Base-by-base conservation (phyloP, 2,888 invertebrate species). In the Ectobius pallidus region DNA sequence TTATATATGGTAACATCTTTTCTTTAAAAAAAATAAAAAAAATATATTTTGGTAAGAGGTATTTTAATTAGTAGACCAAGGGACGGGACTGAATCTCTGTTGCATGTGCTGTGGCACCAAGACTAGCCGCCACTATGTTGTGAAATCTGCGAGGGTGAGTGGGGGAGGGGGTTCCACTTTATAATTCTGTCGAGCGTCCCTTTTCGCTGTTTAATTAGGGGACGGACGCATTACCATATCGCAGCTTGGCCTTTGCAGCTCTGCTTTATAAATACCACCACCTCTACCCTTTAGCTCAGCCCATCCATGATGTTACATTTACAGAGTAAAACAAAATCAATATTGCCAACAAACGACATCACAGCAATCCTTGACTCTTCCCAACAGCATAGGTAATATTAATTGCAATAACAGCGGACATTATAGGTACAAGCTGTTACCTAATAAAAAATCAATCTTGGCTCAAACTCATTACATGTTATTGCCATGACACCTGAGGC, bases 201-300 rank as follows among this genome's bases (percentile, higher is more conserved):
- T 70, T 67, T 67, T 68, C 74, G 69, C 74, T 75, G 75, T 75
- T 75, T 75, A 75, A 75, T 75, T 75, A 75, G 75, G 34, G 71
- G 71, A 52, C 68, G 69, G 75, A 72, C 72, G 73, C 73, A 75
- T 75, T 75, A 75, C 73, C 75, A 75, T 75, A 75, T 73, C 73
- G 75, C 73, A 55, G 73, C 75, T 75, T 75, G 75, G 65, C 75
- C 75, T 75, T 75, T 75, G 75, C 74, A 63, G 67, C 71, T 65
- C 46, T 70, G 72, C 73, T 73, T 73, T 73, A 73, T 73, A 73
- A 73, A 73, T 73, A 73, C 73, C 73, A 67, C 65, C 73, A 70
- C 73, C 73, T 67, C 73, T 67, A 61, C 73, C 70, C 70, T 70
- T 70, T 73, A 62, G 49, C 44, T 18, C n/a, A 20, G 68, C 62